Base-by-base conservation (phyloP, 2,888 invertebrate species). In the Ophraella communa region DNA sequence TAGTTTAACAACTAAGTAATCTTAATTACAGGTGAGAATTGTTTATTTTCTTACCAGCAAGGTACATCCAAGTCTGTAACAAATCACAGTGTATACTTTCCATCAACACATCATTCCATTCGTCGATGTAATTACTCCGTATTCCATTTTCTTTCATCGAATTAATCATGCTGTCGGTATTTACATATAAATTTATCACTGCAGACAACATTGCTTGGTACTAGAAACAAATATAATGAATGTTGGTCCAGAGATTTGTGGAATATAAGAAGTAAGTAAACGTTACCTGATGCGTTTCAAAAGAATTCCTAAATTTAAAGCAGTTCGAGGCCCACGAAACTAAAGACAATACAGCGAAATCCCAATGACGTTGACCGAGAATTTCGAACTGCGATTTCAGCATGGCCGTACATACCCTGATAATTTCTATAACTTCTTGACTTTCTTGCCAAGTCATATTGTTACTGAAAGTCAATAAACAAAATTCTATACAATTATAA, bases 81-180 rank as follows among this genome's bases (percentile, higher is more conserved):
- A 90, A 73, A 67, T 84, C 83, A 54, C 75, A 74, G 74, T 86
- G 85, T 39, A 90, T 82, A 71, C 88, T 89, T 56, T 87, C 87
- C 64, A 87, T 85, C 82, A 94, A 92, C 59, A 95, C 85, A 79
- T 92, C 90, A 54, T 83, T 81, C 94, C 94, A 95, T 83, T 95
- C 94, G 57, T 86, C 84, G 23, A 84, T 76, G 53, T 88, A 85
- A 70, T 80, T 81, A 59, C 76, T 79, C 44, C 74, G 24, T 1
- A 82, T 82, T 71, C 67, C 72, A 20, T 81, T 73, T 57, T 76
- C 71, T 60, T 79, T 76, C 35, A 83, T 76, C 61, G 73, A 73
- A 47, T 71, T 71, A 69, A 88, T 83, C 74, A 86, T 85, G 68
- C 68, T 73, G 23, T 81, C 82, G 53, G 87, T 78, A 54, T 82